phyloP scores from a whole-genome alignment of 1,140 invertebrate species.

The Hylaeus volcanicus region DNA sequence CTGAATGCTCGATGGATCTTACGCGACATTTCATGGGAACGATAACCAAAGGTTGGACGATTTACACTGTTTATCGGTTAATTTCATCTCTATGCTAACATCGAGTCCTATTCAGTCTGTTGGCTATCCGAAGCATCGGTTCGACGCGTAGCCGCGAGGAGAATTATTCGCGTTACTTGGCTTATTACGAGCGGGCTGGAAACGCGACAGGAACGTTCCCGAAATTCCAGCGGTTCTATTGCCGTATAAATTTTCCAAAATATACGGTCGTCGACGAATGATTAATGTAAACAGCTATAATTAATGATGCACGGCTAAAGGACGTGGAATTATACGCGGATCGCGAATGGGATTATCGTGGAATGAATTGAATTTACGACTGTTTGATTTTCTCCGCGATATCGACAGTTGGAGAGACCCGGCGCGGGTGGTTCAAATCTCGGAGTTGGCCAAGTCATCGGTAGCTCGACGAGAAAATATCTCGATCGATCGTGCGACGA shows the following conservation, averaged over 20 bases:
- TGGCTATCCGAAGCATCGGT: background rate
- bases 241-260: slow-evolving; percentile 13
- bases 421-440: background rate
- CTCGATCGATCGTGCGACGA: background rate
- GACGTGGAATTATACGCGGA: slow-evolving; percentile 16
- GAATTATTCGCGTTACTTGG: slow-evolving; percentile 38
- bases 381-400: background rate
- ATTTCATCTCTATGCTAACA: slow-evolving; percentile 55
- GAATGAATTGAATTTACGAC: slow-evolving; percentile 1
- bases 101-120: slow-evolving; percentile 34
- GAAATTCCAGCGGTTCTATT: slow-evolving; percentile 25
- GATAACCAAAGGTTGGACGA: slow-evolving; percentile 12
- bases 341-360: slow-evolving; percentile 16
- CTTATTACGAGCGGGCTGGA: slow-evolving; percentile 31
- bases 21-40: background rate
- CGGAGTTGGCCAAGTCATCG: background rate
- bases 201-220: slow-evolving; percentile 31
- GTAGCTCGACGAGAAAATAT: background rate
- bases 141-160: slow-evolving; percentile 10
- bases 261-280: slow-evolving; percentile 21
- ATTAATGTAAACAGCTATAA: slow-evolving; percentile 30
- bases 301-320: slow-evolving; percentile 11
- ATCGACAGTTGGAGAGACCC: background rate
- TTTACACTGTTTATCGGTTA: slow-evolving; percentile 48
- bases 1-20: background rate